Conservation (phyloP, 2,888 invertebrate species). For the Xylophagus ater region DNA sequence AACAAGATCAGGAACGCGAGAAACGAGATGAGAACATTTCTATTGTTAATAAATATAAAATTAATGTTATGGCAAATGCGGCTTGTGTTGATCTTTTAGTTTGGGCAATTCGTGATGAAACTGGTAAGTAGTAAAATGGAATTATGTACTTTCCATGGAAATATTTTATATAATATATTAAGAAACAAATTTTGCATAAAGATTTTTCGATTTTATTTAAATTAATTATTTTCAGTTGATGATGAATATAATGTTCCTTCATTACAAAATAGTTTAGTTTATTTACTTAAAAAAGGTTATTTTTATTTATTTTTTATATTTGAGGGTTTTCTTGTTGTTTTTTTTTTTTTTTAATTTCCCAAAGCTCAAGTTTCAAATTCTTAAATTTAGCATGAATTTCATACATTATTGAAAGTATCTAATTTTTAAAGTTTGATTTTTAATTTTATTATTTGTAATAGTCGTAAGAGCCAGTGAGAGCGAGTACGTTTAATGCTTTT, state of each 20-base stretch:
- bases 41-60: conserved; percentile 80
- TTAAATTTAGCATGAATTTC: no score
- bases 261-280: conserved; percentile 60
- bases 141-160: conserved; percentile 2
- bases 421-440: no score
- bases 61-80: conserved; percentile 93
- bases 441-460: no score
- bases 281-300: conserved; percentile 42
- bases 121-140: conserved; percentile 48
- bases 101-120: conserved; percentile 96
- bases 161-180: not conserved
- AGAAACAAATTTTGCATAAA: conserved; percentile 2
- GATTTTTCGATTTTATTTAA: conserved; percentile 16
- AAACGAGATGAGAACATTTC: conserved; percentile 69
- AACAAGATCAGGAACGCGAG: conserved; percentile 76
- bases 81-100: conserved; percentile 95
- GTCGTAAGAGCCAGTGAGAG: no score
- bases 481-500: no score
- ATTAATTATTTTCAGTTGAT: conserved; percentile 49
- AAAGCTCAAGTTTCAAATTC: no score
- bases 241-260: conserved; percentile 60
- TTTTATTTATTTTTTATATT: conserved; percentile 13
- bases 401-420: no score
- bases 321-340: conserved; percentile 12
- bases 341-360: conserved; percentile 6